phyloP scores from a whole-genome alignment of 2,888 invertebrate genomes.

The Drosophila hamatofila region DNA sequence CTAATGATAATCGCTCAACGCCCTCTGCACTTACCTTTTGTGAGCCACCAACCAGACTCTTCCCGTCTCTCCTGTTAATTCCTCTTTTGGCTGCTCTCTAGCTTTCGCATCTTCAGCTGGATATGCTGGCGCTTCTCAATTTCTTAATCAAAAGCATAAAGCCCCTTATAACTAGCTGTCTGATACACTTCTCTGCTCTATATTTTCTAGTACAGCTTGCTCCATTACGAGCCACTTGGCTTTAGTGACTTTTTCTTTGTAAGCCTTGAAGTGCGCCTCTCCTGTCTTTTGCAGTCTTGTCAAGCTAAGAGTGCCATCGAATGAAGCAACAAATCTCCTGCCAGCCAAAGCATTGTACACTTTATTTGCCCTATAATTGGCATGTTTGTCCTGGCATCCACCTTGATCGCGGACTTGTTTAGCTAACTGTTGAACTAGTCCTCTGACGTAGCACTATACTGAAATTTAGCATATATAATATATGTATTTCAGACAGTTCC shows the following conservation, averaged over 20 bases:
- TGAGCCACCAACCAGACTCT: neutral
- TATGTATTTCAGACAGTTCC: too few species aligned
- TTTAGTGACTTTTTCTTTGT: neutral
- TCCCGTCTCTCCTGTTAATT: neutral
- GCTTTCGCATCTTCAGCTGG: conserved; percentile 7
- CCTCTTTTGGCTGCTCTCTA: neutral
- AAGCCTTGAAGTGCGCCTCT: neutral
- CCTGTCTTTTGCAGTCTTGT: neutral
- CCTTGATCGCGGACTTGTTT: too few species aligned
- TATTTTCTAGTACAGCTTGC: conserved; percentile 25
- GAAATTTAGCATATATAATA: too few species aligned
- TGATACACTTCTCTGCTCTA: conserved; percentile 11
- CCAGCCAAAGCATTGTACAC: neutral
- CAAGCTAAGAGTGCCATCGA: neutral
- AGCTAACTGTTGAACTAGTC: too few species aligned
- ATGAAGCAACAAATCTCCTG: neutral
- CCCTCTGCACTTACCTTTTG: conserved; percentile 34
- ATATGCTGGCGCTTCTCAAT: conserved; percentile 21
- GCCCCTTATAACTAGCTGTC: conserved; percentile 11
- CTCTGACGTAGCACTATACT: too few species aligned
- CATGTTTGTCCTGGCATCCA: too few species aligned
- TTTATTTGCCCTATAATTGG: neutral
- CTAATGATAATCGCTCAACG: conserved; percentile 77
- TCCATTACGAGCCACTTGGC: conserved; percentile 36
- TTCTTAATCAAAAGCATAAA: conserved; percentile 50